phyloP scores from a whole-genome alignment of 1,140 invertebrate species.

The Sycophaga agraensis region DNA sequence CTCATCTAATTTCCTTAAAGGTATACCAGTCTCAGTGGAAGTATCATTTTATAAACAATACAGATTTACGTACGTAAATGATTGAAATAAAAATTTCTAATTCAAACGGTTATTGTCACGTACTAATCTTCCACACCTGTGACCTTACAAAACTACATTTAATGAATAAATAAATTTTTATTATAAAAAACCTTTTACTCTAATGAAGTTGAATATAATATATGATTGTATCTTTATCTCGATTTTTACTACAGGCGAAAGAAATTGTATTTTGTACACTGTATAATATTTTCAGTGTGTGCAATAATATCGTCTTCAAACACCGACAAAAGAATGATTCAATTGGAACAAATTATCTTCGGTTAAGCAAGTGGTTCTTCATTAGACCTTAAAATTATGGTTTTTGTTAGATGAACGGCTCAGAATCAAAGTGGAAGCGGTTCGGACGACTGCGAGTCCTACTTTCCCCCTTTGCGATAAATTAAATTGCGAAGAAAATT shows the following conservation, averaged over 20 bases:
- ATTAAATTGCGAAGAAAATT: too few species aligned
- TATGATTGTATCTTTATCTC: background rate
- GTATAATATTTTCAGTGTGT: too few species aligned
- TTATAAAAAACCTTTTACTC: background rate
- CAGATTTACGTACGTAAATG: background rate
- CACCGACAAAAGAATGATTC: background rate
- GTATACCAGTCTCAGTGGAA: background rate
- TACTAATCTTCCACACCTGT: background rate
- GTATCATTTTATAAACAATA: slow-evolving; percentile 3
- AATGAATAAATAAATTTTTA: background rate
- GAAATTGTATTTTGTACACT: too few species aligned
- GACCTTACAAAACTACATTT: slow-evolving; percentile 5
- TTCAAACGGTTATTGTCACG: slow-evolving; percentile 9
- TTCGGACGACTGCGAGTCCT: too few species aligned
- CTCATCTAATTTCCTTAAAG: background rate
- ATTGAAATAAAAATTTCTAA: slow-evolving; percentile 5
- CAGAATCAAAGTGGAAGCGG: slow-evolving; percentile 1
- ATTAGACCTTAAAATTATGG: background rate
- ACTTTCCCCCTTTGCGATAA: too few species aligned
- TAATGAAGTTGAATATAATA: background rate
- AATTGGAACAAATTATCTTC: background rate
- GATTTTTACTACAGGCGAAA: too few species aligned
- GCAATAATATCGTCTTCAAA: too few species aligned
- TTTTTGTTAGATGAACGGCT: background rate
- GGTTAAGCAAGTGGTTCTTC: background rate